Evolutionary conservation across 1,140 invertebrate species (phyloP).

Genomic region (Bradysia coprophila): DNA sequence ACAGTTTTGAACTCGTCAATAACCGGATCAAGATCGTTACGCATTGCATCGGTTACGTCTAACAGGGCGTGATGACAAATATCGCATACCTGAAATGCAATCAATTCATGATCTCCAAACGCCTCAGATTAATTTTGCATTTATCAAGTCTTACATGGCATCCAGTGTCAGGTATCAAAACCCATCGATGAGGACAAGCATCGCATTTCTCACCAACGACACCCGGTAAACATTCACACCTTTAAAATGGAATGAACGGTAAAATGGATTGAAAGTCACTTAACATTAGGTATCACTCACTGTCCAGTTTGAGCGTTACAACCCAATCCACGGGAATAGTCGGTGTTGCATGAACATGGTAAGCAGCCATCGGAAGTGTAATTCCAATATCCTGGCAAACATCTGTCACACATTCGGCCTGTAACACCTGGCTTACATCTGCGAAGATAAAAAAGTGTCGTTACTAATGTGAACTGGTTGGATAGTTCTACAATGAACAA

Average conservation of each 20-base stretch:
- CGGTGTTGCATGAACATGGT: slow-evolving; percentile 69
- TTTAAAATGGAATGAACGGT: no score
- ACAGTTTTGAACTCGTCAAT: slow-evolving; percentile 48
- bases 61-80: slow-evolving; percentile 74
- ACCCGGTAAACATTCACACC: slow-evolving; percentile 84
- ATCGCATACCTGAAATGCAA: no score
- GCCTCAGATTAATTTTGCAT: no score
- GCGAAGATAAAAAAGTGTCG: no score
- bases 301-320: slow-evolving; percentile 79
- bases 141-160: no score
- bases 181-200: slow-evolving; percentile 73
- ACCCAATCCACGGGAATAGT: slow-evolving; percentile 73
- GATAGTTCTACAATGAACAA: no score
- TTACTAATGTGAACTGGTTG: no score
- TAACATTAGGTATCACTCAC: no score
- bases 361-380: slow-evolving; percentile 71
- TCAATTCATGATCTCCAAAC: no score
- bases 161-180: slow-evolving; percentile 42
- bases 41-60: slow-evolving; percentile 66
- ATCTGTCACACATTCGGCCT: slow-evolving; percentile 74
- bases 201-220: slow-evolving; percentile 93
- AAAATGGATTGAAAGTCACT: no score
- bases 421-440: slow-evolving; percentile 76
- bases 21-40: slow-evolving; percentile 38
- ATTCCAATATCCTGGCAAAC: slow-evolving; percentile 84